Base-by-base conservation (phyloP, 2,888 invertebrate genomes). In the Lepidochrysops patricia region DNA sequence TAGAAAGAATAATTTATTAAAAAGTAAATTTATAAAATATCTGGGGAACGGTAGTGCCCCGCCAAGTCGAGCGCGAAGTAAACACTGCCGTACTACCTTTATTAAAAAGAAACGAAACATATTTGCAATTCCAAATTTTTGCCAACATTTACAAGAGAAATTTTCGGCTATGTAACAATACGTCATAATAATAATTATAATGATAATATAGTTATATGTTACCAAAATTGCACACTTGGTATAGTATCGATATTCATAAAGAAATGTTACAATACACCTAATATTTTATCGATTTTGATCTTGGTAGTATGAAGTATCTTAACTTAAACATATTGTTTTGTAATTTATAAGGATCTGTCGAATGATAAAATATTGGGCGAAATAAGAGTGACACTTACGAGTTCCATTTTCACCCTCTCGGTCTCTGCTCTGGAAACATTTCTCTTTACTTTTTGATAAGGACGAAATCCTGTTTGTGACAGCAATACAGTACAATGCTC, bases 401-500 rank as follows among this genome's bases (percentile, higher is more conserved):
- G 50, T 58, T 50, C 15, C 60, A 54, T 48, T 60, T 50, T 50
- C 56, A 60, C 79, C 79, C 81, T 67, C 71, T 74, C 70, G 72
- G 66, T 67, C 71, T 74, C 70, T 72, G 66, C 67, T 12, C 43
- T 43, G 9, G 43, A 43, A 67, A 66, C 67, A 69, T 67, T 71
- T 68, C 62, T 67, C 56, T 63, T 63, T 27, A 50, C 60, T 65
- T 66, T 62, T 69, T 73, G 78, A 82, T 82, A 82, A 81, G 77
- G 78, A 75, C 80, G 80, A 81, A 80, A 82, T 83, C 78, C 79
- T 81, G 81, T 72, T 73, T 71, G 71, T 75, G 79, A 78, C 82
- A 80, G 77, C 66, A 64, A 57, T 66, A 68, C 68, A 69, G 70
- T 72, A 74, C 74, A 74, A 59, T 63, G 57, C 35, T 63, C 54